Evolutionary conservation across 2,888 invertebrate genomes (phyloP), one percentile per base, ranked within the genome.

Genomic region (Meghimatium bilineatum): DNA sequence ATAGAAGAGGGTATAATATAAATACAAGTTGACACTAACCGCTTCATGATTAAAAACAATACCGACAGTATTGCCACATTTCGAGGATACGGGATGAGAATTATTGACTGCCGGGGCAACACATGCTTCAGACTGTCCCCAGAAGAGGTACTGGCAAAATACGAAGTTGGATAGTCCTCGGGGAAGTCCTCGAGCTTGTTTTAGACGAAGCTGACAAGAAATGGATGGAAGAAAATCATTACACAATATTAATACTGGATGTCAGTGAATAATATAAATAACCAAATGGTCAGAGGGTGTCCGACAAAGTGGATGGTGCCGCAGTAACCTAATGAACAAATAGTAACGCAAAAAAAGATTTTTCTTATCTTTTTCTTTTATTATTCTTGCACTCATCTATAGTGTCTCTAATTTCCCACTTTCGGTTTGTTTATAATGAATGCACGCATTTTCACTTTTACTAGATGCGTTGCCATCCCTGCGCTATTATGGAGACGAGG

Each of bases 81-180:
- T 85, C 32, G 84, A 80, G 20, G 71, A 84, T 72, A 87, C 60
- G 69, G 83, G 78, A n/a, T 92, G 92, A 0, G 91, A 90, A 85
- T 93, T 93, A 32, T 96, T 95, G 63, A 96, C 96, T 69, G 97
- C 96, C 5, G 98, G 97, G 77, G 98, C 97, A 63, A 97, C 97
- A 60, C 97, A 96, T 85, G 96, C 95, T 90, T 97, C 97, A 63
- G 96, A 95, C 91, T 92, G 96, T 69, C 96, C 96, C 97, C 97
- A 98, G 94, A 99, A 96, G 36, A 96, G 96, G 94, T 99, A 99
- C 94, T 99, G 99, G 94, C 99, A 99, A 95, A 99, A 99, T 87
- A 99, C 99, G 95, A 95, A 95, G 92, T 95, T 94, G 81, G 98
- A 97, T 82, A 99, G 95, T 0, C 98, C 97, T 8, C 97, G 95